These are phyloP conservation scores for Argynnis bischoffii DNA, from an alignment of 2,888 invertebrate genomes.

Conservation along the genomic window DNA sequence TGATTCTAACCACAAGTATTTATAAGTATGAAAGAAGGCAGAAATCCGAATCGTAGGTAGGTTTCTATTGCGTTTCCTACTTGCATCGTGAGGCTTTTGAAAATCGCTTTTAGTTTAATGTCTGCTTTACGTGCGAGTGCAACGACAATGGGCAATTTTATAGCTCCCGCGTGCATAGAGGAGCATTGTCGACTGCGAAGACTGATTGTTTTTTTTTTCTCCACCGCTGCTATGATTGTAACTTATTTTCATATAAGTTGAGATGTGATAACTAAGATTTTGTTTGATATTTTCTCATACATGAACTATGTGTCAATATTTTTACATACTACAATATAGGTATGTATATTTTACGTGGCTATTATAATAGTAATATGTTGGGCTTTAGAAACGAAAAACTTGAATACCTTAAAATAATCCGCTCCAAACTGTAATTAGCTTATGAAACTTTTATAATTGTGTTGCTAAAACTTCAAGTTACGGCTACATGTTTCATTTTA, in stretches of 20 bases:
- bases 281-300: too few species aligned
- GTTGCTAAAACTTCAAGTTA: too few species aligned
- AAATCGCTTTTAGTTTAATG: constrained; percentile 72
- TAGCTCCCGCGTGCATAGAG: constrained; percentile 47
- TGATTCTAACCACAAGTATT: constrained; percentile 26
- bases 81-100: constrained; percentile 64
- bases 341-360: too few species aligned
- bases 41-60: constrained; percentile 34
- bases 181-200: constrained; percentile 22
- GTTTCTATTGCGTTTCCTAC: constrained; percentile 48
- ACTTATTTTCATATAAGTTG: not conserved
- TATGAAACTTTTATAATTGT: too few species aligned
- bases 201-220: constrained; percentile 26
- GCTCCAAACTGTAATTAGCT: too few species aligned
- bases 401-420: too few species aligned
- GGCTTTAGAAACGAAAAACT: too few species aligned
- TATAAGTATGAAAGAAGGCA: constrained; percentile 32
- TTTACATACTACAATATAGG: too few species aligned
- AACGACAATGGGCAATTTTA: constrained; percentile 72
- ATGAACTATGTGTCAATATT: too few species aligned
- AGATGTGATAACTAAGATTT: not conserved
- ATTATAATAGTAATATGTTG: too few species aligned
- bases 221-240: not conserved
- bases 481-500: too few species aligned
- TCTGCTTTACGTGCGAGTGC: constrained; percentile 58